Evolutionary conservation across 1,140 invertebrate genomes (phyloP).

Genomic region (Drosophila gunungcola): DNA sequence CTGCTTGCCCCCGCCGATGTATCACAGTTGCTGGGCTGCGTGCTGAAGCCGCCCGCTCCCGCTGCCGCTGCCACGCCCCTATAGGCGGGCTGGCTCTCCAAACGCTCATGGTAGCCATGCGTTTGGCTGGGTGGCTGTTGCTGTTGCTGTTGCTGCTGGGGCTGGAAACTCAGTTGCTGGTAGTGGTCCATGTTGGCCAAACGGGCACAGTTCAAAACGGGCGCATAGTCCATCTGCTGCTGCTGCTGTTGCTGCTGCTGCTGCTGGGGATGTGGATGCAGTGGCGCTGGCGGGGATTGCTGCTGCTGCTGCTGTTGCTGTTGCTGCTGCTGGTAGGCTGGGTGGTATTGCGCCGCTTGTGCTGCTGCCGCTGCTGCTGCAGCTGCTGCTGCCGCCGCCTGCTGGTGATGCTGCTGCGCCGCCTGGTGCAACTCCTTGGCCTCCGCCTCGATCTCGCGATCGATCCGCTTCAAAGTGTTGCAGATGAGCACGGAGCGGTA

Average conservation of each 20-base stretch:
- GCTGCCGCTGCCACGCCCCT: constrained; percentile 19
- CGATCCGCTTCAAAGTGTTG: constrained; percentile 95
- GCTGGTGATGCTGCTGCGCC: constrained; percentile 70
- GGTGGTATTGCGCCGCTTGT: constrained; percentile 68
- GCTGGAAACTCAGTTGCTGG: constrained; percentile 68
- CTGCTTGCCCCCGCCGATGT: constrained; percentile 15
- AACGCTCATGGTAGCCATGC: constrained; percentile 16
- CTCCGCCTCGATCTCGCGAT: constrained; percentile 95
- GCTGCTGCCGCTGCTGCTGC: constrained; percentile 66
- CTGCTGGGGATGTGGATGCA: constrained; percentile 53
- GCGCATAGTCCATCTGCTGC: constrained; percentile 73
- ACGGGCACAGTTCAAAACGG: constrained; percentile 74
- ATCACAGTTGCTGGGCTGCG: constrained; percentile 46
- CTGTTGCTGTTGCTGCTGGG: constrained; percentile 38
- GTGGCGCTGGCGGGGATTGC: constrained; percentile 53
- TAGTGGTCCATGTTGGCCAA: constrained; percentile 81
- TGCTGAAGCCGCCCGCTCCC: constrained; percentile 23
- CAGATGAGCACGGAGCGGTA: constrained; percentile 96
- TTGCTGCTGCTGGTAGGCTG: constrained; percentile 62
- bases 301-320: constrained; percentile 60
- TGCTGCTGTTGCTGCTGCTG: constrained; percentile 60
- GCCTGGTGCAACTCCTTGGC: constrained; percentile 86
- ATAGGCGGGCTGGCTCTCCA: constrained; percentile 42
- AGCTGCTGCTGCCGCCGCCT: constrained; percentile 64
- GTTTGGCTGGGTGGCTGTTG: constrained; percentile 45